Evolutionary conservation across 2,797 vertebrate genomes (phyloP).

Genomic region (Mycteria americana): DNA sequence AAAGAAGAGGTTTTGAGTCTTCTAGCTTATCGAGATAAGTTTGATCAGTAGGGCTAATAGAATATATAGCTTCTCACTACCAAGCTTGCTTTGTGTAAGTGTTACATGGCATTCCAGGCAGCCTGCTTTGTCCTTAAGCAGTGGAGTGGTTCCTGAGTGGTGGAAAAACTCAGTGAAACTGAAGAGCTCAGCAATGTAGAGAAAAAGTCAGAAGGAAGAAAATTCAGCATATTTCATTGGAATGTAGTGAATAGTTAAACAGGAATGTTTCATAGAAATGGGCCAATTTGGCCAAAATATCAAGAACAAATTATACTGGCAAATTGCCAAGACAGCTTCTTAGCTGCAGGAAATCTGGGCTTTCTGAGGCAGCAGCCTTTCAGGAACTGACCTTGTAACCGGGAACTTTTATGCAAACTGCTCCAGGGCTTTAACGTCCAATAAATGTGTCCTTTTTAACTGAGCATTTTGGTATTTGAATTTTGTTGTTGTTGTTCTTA

Average conservation of each 20-base stretch:
- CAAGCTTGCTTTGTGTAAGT: background rate
- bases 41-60: background rate
- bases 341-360: background rate
- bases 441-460: background rate
- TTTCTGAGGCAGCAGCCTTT: conserved; percentile 3
- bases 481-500: background rate
- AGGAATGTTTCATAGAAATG: background rate
- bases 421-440: background rate
- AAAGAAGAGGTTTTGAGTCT: background rate
- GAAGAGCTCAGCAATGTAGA: background rate
- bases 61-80: background rate
- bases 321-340: background rate
- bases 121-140: background rate
- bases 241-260: background rate
- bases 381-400: conserved; percentile 21
- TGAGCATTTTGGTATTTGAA: background rate
- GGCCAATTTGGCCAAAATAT: background rate
- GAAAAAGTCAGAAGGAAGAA: background rate
- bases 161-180: background rate
- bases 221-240: background rate
- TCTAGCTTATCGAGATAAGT: background rate
- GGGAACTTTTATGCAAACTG: background rate
- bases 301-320: background rate
- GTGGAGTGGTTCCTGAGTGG: background rate
- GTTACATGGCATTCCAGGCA: background rate